Percentiles rank a stretch among this genome's conserved stretches.
Evolutionary conservation across 2,888 invertebrate genomes (phyloP).

Genomic region (Cosmia pyralina): DNA sequence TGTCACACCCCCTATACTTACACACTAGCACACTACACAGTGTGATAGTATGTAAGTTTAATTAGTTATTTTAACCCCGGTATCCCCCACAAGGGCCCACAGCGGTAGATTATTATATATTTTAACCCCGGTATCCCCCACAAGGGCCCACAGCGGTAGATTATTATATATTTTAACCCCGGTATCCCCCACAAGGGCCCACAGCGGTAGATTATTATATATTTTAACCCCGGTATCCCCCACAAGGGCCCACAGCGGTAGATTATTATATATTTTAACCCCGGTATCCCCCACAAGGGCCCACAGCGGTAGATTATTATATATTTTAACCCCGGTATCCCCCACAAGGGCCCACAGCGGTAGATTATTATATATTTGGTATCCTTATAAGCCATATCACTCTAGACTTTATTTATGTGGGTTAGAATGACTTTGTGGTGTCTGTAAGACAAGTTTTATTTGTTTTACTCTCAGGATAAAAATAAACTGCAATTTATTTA

Average conservation of each 20-base stretch:
- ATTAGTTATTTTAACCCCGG: not conserved
- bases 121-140: no score
- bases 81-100: no score
- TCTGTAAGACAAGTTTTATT: slow-evolving; percentile 17
- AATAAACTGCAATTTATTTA: slow-evolving; percentile 34
- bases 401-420: not conserved
- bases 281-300: no score
- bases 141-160: no score
- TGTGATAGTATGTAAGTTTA: no score
- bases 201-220: not conserved
- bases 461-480: not conserved
- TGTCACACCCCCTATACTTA: no score
- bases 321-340: no score
- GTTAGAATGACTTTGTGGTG: not conserved
- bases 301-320: no score
- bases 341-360: not conserved
- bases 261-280: not conserved
- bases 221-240: not conserved
- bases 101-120: no score
- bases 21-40: no score
- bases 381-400: not conserved
- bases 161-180: no score
- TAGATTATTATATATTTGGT: not conserved
- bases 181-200: no score
- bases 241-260: not conserved